Percentiles rank a stretch among this genome's conserved stretches.
Evolutionary conservation across 2,888 invertebrate genomes (phyloP).

Genomic region (Elgonia sp.): DNA sequence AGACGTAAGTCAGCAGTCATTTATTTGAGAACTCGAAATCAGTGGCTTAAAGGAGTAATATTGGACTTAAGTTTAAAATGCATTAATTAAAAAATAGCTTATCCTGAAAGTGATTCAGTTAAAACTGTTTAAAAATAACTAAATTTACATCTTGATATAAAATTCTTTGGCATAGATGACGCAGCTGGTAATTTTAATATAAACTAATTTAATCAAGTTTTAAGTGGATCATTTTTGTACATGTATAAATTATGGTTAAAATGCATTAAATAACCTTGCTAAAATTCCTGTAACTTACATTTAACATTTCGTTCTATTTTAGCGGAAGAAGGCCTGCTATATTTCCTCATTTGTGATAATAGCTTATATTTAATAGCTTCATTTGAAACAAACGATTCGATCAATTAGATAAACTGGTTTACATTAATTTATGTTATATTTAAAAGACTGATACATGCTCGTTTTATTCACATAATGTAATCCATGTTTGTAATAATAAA

Average conservation of each 20-base stretch:
- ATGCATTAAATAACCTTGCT: neutral
- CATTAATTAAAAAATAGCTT: too few relatives aligned
- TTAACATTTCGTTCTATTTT: slow-evolving; percentile 51
- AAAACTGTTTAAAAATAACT: too few relatives aligned
- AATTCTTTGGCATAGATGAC: too few relatives aligned
- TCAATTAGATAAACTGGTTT: neutral
- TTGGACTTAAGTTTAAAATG: too few relatives aligned
- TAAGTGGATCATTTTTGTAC: too few relatives aligned
- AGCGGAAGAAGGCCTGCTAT: slow-evolving; percentile 40
- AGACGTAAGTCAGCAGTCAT: slow-evolving; percentile 78
- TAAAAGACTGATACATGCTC: slow-evolving; percentile 11
- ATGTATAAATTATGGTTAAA: too few relatives aligned
- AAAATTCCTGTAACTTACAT: slow-evolving; percentile 35
- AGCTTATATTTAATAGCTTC: slow-evolving; percentile 22
- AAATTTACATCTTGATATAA: too few relatives aligned
- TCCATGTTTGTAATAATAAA: slow-evolving; percentile 12
- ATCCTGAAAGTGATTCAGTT: too few relatives aligned
- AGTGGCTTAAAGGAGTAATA: too few relatives aligned
- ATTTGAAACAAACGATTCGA: slow-evolving; percentile 1
- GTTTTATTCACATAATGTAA: slow-evolving; percentile 15
- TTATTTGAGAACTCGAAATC: too few relatives aligned
- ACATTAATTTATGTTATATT: neutral
- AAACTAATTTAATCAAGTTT: too few relatives aligned
- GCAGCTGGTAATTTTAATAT: too few relatives aligned
- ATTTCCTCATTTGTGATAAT: slow-evolving; percentile 39